Evolutionary conservation across 2,113 vertebrate species (phyloP).

Genomic region (Rhinichthys klamathensis): DNA sequence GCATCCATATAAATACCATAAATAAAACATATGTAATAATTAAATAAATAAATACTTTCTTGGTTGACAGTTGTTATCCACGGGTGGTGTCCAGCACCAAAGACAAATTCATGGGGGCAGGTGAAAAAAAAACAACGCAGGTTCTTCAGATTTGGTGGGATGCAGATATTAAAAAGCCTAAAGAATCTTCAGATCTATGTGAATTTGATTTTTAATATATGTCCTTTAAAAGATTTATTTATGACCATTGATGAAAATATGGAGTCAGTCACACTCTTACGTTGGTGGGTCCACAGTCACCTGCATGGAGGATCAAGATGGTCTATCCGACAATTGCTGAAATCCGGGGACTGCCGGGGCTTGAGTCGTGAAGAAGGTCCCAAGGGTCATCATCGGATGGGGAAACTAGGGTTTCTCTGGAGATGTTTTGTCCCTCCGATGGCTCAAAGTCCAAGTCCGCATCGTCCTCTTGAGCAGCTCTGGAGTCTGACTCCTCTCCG

Average conservation of each 20-base stretch:
- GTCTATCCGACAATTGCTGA: constrained; percentile 63
- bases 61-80: constrained; percentile 59
- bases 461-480: constrained; percentile 69
- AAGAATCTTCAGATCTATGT: not conserved
- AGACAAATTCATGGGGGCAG: constrained; percentile 47
- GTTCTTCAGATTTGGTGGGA: not conserved
- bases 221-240: not conserved
- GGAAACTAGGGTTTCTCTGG: constrained; percentile 70
- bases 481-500: constrained; percentile 78
- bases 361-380: constrained; percentile 69
- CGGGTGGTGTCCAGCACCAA: constrained; percentile 72
- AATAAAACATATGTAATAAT: constrained; percentile 83
- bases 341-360: constrained; percentile 73
- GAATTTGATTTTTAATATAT: not conserved
- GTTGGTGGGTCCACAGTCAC: constrained; percentile 38
- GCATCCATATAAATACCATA: constrained; percentile 88
- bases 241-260: not conserved
- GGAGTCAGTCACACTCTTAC: not conserved
- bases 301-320: not conserved
- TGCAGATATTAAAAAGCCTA: not conserved
- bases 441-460: constrained; percentile 67
- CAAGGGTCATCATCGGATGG: constrained; percentile 80
- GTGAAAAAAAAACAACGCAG: constrained; percentile 35
- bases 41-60: constrained; percentile 95
- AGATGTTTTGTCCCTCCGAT: constrained; percentile 68